Base-by-base conservation (phyloP, 2,113 vertebrate species). In the Tenebrosternarchus preto region DNA sequence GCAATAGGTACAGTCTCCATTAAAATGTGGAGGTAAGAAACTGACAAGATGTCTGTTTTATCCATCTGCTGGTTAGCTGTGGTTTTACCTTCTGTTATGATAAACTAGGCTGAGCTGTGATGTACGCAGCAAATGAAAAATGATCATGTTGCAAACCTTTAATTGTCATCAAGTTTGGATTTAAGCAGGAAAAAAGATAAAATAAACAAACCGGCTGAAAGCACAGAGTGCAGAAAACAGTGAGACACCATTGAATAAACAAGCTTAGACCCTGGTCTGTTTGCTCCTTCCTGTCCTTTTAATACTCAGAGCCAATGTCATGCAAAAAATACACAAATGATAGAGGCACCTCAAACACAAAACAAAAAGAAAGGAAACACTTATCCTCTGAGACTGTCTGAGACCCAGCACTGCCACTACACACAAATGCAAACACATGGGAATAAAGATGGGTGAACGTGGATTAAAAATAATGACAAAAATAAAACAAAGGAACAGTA, bases 381-480 rank as follows among this genome's bases (percentile, higher is more conserved):
- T 15, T 50, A 50, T 50, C 43, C 43, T 50, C 43, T 12, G 29
- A 85, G 80, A 84, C 73, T 73, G 84, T 82, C 75, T 83, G 79
- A 72, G 50, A 75, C 76, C 80, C 50, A 83, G 66, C 78, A 86
- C 22, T 82, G 80, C 82, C 87, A 85, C 89, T 87, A 88, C 80
- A 91, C 87, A 92, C 90, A 69, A 69, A 88, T 55, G 88, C 88
- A 90, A 84, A 84, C 85, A 78, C 68, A 85, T 55, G 74, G 78
- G 43, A 74, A 74, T 78, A 86, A 76, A 84, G 46, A 88, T 87
- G 85, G 87, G 79, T 79, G 75, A 90, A 50, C 43, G 12, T 12
- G 43, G 43, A 50, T 50, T n/a, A 2, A 88, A 84, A 85, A 86
- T 80, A 77, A 82, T 83, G 84, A 87, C 71, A 81, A 88, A 88